A percentile compares a stretch with the other conserved stretches of the same genome.
These are phyloP conservation scores for Erpobdella octoculata DNA, from an alignment of 2,888 invertebrate genomes.

Conservation along the genomic window DNA sequence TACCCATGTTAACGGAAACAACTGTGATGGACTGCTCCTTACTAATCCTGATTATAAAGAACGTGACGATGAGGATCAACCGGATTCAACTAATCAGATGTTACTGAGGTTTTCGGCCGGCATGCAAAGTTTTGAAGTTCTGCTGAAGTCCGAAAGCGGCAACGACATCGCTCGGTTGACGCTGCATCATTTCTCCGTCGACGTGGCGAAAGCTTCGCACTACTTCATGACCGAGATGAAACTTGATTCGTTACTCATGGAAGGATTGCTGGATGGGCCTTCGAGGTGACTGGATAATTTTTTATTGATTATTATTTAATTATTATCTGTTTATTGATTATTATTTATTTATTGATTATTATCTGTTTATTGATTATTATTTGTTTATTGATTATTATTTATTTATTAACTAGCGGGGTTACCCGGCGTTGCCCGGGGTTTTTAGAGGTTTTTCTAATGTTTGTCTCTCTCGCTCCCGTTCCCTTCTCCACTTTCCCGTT, in stretches of 20 bases:
- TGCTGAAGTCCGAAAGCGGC: not conserved
- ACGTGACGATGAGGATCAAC: no score
- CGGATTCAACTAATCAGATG: not conserved
- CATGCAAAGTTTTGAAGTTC: conserved; percentile 5
- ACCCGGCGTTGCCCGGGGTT: no score
- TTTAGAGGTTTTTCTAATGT: no score
- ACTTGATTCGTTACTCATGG: conserved; percentile 6
- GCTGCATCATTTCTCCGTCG: not conserved
- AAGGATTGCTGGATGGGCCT: not conserved
- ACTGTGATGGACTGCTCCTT: no score
- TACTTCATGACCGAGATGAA: not conserved
- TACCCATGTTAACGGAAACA: not conserved
- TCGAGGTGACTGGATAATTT: not conserved
- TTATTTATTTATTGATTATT: no score
- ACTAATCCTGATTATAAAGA: no score
- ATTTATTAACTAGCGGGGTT: no score
- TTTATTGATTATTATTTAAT: conserved; percentile 1
- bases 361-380: no score
- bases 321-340: no score
- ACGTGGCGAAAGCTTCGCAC: not conserved
- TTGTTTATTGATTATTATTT: no score
- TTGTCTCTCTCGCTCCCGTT: no score
- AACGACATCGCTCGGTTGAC: not conserved
- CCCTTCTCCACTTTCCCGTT: no score
- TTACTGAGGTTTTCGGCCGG: not conserved